Evolutionary conservation across 2,797 vertebrate genomes (phyloP).

Genomic region (Protosalanx chinensis): DNA sequence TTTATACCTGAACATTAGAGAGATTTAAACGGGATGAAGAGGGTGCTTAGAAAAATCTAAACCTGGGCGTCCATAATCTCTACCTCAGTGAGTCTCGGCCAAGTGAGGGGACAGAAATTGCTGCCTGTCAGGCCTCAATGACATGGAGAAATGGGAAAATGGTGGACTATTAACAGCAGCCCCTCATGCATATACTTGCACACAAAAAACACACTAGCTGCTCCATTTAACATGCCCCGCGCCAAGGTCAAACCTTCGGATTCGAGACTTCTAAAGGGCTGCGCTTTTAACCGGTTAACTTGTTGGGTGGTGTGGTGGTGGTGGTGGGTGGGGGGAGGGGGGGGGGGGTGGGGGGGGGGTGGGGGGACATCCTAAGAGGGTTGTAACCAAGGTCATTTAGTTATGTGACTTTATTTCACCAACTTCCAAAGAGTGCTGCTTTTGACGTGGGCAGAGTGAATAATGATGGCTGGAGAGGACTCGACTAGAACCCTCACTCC

Average conservation of each 20-base stretch:
- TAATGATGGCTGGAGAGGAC: background rate
- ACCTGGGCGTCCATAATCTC: constrained; percentile 80
- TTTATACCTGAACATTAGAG: constrained; percentile 66
- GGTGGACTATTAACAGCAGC: constrained; percentile 80
- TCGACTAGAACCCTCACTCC: background rate
- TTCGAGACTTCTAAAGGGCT: constrained; percentile 72
- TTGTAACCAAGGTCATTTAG: background rate
- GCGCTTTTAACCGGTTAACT: constrained; percentile 66
- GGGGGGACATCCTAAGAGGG: too few relatives aligned
- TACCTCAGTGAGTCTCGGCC: constrained; percentile 79
- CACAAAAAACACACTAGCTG: constrained; percentile 70
- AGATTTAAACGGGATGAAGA: constrained; percentile 64
- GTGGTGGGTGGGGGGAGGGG: too few relatives aligned
- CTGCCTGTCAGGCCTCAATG: constrained; percentile 84
- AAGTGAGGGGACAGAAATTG: constrained; percentile 86
- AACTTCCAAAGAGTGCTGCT: background rate
- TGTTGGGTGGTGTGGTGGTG: too few relatives aligned
- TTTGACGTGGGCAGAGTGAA: background rate
- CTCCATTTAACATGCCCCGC: constrained; percentile 79
- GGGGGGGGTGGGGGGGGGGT: too few relatives aligned
- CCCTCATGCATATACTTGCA: constrained; percentile 46
- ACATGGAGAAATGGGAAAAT: constrained; percentile 84
- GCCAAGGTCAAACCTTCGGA: constrained; percentile 81
- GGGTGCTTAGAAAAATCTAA: constrained; percentile 73
- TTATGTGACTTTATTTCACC: background rate